Evolutionary conservation across 2,113 vertebrate genomes (phyloP).

Genomic region (Ciconia maguari): DNA sequence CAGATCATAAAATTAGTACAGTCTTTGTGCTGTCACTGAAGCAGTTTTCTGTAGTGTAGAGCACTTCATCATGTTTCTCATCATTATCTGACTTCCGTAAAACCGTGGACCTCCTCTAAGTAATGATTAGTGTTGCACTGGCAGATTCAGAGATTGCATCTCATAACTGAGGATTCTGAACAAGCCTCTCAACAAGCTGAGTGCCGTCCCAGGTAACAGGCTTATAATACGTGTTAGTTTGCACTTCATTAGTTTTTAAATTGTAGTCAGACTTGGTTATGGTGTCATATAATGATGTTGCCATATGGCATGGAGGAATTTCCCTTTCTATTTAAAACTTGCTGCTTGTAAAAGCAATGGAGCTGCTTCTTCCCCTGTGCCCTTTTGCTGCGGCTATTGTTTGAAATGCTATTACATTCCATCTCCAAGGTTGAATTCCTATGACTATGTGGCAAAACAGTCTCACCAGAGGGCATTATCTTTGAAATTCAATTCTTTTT

Average conservation of each 20-base stretch:
- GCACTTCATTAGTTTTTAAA: not conserved
- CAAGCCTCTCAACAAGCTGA: not conserved
- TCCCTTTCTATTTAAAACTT: not conserved
- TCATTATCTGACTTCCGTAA: not conserved
- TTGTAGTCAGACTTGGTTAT: not conserved
- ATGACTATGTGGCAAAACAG: not conserved
- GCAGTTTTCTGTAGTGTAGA: not conserved
- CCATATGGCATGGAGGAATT: not conserved
- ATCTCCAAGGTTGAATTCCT: not conserved
- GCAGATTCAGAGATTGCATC: constrained; percentile 1
- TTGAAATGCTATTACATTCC: not conserved
- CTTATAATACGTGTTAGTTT: not conserved
- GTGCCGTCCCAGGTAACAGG: not conserved
- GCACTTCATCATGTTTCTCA: not conserved
- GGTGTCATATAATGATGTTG: not conserved
- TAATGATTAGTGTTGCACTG: not conserved
- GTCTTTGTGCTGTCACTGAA: constrained; percentile 1
- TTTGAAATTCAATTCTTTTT: not conserved
- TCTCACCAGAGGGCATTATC: not conserved
- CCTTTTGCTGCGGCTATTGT: not conserved
- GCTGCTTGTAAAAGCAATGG: not conserved
- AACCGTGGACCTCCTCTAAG: not conserved
- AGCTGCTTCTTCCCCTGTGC: not conserved
- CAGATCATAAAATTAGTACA: not conserved
- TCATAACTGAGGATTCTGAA: not conserved